Conservation (phyloP, 2,113 vertebrate genomes). For the Cyanoramphus novaezelandiae region DNA sequence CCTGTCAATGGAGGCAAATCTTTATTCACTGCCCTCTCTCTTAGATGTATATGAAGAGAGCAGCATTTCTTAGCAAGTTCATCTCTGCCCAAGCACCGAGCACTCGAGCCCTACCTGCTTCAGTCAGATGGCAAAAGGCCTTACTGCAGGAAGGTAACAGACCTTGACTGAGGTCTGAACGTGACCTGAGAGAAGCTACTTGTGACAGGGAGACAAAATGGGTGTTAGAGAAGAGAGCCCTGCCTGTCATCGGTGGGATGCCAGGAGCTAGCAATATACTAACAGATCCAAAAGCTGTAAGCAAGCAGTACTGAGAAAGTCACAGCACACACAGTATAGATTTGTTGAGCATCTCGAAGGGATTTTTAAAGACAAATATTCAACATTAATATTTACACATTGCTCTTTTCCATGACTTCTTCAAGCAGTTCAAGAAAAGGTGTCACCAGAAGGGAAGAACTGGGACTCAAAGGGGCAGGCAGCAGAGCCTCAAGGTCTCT, state of each 20-base stretch:
- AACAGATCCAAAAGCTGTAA: background rate
- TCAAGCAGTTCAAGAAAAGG: slow-evolving; percentile 5
- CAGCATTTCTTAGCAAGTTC: background rate
- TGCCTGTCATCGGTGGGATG: background rate
- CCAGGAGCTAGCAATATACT: accelerated
- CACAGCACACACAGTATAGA: background rate
- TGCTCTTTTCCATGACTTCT: slow-evolving; percentile 37
- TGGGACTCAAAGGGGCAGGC: slow-evolving; percentile 30
- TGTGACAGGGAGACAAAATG: background rate
- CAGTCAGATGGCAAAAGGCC: background rate
- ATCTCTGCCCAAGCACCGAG: background rate
- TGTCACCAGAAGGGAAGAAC: background rate
- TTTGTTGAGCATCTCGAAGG: background rate
- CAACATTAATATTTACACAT: slow-evolving; percentile 53
- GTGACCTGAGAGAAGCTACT: background rate
- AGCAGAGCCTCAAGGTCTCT: background rate
- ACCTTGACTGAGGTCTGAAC: background rate
- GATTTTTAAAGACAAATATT: slow-evolving; percentile 27
- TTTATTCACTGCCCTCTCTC: background rate
- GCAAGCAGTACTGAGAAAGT: background rate
- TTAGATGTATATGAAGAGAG: background rate
- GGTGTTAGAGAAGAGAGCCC: background rate
- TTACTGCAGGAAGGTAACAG: background rate
- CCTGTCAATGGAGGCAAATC: background rate
- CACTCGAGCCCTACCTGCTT: background rate